phyloP scores from a whole-genome alignment of 2,888 invertebrate genomes.

The Cylloceria caligata region DNA sequence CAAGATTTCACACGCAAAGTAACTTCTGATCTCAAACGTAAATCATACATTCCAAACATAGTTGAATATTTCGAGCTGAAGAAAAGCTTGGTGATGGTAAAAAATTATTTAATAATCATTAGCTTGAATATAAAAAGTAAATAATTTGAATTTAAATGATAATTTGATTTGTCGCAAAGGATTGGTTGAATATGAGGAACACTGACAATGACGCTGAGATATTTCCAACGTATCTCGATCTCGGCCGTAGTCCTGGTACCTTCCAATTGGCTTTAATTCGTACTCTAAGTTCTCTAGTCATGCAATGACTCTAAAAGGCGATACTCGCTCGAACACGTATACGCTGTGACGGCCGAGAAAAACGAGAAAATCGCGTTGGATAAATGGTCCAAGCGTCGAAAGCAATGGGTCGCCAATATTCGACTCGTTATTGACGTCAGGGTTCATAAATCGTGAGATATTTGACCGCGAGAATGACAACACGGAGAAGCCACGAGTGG shows the following conservation, averaged over 20 bases:
- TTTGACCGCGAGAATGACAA: conserved; percentile 82
- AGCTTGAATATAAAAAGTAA: not conserved
- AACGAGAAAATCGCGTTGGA: conserved; percentile 66
- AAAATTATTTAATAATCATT: not conserved
- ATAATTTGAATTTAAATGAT: not conserved
- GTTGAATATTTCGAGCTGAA: conserved; percentile 1
- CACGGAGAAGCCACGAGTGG: conserved; percentile 75
- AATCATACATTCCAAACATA: conserved; percentile 61
- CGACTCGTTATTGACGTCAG: conserved; percentile 70
- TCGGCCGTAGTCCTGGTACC: conserved; percentile 78
- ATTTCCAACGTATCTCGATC: conserved; percentile 54
- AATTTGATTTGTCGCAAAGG: conserved; percentile 1
- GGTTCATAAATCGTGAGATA: conserved; percentile 71
- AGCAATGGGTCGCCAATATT: conserved; percentile 11
- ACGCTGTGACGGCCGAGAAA: conserved; percentile 72
- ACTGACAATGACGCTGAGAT: conserved; percentile 18
- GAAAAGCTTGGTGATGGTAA: not conserved
- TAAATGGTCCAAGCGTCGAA: conserved; percentile 10
- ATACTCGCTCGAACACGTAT: conserved; percentile 74
- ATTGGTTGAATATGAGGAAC: not conserved
- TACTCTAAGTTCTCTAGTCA: conserved; percentile 81
- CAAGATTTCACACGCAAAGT: not conserved
- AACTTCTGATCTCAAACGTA: conserved; percentile 55
- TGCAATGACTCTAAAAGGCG: conserved; percentile 80
- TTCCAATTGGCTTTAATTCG: conserved; percentile 82